Conservation (phyloP, 2,888 invertebrate species). For the Eurytoma adleriae region DNA sequence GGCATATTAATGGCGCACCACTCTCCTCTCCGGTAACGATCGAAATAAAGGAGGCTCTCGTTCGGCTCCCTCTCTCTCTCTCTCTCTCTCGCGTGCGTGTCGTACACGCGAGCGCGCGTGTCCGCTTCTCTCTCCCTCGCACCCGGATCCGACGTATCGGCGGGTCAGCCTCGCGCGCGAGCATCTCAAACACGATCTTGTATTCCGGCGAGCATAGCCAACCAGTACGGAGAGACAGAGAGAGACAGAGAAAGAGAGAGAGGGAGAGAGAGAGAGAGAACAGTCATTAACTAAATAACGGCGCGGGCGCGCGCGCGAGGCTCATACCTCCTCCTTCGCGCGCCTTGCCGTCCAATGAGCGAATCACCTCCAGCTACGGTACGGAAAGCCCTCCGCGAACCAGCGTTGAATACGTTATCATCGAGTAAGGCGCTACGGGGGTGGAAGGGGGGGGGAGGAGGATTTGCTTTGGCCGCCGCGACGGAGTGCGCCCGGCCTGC, state of each 20-base stretch:
- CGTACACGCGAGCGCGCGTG: conserved; percentile 60
- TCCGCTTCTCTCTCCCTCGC: conserved; percentile 57
- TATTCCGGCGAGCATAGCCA: conserved; percentile 71
- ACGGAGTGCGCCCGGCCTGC: background rate
- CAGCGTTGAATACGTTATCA: conserved; percentile 70
- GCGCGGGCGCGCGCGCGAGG: conserved; percentile 59
- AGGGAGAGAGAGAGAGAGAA: conserved; percentile 73
- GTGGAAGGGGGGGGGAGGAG: conserved; percentile 12
- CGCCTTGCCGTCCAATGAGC: conserved; percentile 59
- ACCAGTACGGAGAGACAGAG: conserved; percentile 66
- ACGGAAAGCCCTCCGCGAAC: conserved; percentile 61
- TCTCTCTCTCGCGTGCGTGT: conserved; percentile 54
- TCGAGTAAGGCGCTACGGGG: conserved; percentile 59
- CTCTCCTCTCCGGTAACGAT: conserved; percentile 35
- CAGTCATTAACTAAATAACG: conserved; percentile 76
- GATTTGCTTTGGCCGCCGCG: conserved; percentile 46
- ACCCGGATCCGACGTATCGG: conserved; percentile 67
- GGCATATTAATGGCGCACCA: conserved; percentile 57
- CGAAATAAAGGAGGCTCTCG: conserved; percentile 23
- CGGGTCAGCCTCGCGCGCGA: conserved; percentile 65
- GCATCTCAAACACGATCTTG: conserved; percentile 76
- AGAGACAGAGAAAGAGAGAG: conserved; percentile 71
- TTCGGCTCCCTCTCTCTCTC: conserved; percentile 3
- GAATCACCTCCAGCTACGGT: conserved; percentile 60
- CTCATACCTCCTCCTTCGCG: conserved; percentile 36